phyloP scores from a whole-genome alignment of 2,888 invertebrate genomes.

The Adelognathus sp. region DNA sequence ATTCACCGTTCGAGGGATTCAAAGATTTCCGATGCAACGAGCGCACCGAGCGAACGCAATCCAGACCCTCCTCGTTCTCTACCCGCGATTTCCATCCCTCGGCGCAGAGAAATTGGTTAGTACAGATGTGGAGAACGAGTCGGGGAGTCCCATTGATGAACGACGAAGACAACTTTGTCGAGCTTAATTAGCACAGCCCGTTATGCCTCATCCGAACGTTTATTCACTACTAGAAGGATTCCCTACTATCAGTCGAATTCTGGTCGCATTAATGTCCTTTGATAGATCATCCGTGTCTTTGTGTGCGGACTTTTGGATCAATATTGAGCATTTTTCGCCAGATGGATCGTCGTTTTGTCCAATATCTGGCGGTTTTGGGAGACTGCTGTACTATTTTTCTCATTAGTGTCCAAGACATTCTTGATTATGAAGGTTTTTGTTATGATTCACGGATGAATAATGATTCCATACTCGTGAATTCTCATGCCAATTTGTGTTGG shows the following conservation, averaged over 20 bases:
- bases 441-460: too few species aligned
- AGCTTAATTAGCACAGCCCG: constrained; percentile 40
- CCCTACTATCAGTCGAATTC: not conserved
- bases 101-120: constrained; percentile 33
- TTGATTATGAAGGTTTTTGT: too few species aligned
- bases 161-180: constrained; percentile 37
- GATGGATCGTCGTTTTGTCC: too few species aligned
- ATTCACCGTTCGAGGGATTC: constrained; percentile 30
- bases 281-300: not conserved
- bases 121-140: not conserved
- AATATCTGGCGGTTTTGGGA: too few species aligned
- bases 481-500: too few species aligned
- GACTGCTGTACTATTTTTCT: too few species aligned
- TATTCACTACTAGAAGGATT: not conserved
- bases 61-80: not conserved
- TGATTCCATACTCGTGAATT: too few species aligned
- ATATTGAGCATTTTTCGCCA: too few species aligned
- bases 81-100: not conserved
- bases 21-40: constrained; percentile 41
- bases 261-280: not conserved
- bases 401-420: too few species aligned
- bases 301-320: too few species aligned
- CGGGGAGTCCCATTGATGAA: constrained; percentile 24
- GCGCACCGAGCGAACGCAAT: constrained; percentile 13
- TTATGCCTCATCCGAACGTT: constrained; percentile 17